These are phyloP conservation scores for Crocuta crocuta DNA, from an alignment of 2,113 vertebrate species.

Conservation along the genomic window DNA sequence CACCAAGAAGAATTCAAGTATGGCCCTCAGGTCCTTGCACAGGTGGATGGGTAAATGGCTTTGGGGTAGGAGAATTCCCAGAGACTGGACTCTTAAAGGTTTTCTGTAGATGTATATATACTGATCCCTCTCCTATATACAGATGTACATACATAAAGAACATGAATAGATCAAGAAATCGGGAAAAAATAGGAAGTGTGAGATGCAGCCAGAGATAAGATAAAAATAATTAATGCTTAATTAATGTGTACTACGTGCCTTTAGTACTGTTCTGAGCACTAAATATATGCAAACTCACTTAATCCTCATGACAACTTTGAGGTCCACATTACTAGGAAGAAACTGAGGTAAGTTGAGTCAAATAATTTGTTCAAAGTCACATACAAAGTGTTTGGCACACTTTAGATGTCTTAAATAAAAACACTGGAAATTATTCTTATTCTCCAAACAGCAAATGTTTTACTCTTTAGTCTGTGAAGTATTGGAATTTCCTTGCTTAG, in stretches of 20 bases:
- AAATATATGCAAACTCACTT: background rate
- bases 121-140: background rate
- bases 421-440: background rate
- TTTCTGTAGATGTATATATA: background rate
- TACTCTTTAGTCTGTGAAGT: background rate
- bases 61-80: background rate
- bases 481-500: background rate
- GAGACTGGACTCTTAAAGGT: background rate
- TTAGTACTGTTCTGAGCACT: background rate
- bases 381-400: background rate
- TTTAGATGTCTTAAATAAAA: background rate
- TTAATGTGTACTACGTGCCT: background rate
- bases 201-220: background rate
- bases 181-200: background rate
- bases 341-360: background rate
- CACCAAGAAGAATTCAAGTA: background rate
- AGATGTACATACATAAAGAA: background rate
- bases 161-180: background rate
- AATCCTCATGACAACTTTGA: background rate
- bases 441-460: background rate
- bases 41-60: background rate
- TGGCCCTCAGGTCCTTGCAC: background rate
- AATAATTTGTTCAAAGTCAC: background rate
- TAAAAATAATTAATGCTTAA: background rate
- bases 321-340: background rate